Percentiles rank a stretch among this genome's conserved stretches.
Conservation (phyloP, 2,888 invertebrate species). For the Rotaria sp. region DNA sequence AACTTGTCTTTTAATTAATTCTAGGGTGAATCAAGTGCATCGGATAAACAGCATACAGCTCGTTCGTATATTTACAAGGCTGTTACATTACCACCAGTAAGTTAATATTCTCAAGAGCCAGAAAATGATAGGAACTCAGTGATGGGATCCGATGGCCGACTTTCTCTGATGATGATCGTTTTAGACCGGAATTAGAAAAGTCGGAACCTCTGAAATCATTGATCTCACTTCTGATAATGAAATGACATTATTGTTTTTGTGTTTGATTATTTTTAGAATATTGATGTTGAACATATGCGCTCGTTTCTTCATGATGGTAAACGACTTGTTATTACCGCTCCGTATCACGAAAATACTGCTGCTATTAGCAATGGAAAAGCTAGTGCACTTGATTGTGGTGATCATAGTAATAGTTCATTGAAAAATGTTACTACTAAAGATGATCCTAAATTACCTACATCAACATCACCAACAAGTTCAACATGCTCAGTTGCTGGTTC, state of each 20-base stretch:
- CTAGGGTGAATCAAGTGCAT: background rate
- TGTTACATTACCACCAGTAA: conserved; percentile 5
- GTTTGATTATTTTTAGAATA: background rate
- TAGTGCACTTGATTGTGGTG: background rate
- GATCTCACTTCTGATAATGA: no score
- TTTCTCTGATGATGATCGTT: no score
- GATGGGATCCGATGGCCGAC: no score
- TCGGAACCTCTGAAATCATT: no score
- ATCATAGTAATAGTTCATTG: background rate
- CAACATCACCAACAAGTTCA: conserved; percentile 6
- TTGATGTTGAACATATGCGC: background rate
- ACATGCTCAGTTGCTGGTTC: background rate
- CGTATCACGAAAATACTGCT: background rate
- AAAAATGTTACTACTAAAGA: background rate
- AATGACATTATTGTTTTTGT: no score
- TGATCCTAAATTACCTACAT: background rate
- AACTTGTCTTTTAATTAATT: background rate
- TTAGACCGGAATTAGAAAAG: no score
- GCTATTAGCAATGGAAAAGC: background rate
- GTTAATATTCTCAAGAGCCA: background rate
- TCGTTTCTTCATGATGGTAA: conserved; percentile 27
- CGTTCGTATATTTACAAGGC: conserved; percentile 19
- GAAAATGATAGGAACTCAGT: no score
- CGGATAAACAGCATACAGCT: conserved; percentile 15
- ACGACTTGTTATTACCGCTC: conserved; percentile 1